phyloP scores from a whole-genome alignment of 2,888 invertebrate genomes.

The Diploptera punctata region DNA sequence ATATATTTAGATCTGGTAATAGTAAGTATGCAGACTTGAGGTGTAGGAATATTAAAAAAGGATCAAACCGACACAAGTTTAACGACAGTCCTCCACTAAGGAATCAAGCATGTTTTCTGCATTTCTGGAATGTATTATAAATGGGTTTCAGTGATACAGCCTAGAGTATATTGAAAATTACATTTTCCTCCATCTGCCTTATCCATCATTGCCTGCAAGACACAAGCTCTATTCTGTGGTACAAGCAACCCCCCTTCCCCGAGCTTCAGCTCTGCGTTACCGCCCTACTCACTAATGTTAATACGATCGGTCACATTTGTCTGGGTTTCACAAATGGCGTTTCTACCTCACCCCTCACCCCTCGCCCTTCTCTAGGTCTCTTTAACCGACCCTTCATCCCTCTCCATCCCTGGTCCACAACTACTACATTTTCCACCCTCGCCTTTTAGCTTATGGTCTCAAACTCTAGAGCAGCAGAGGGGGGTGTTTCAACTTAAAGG shows the following conservation, averaged over 20 bases:
- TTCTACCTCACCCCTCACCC: slow-evolving; percentile 1
- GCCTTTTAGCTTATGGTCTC: slow-evolving; percentile 30
- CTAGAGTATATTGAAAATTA: slow-evolving; percentile 10
- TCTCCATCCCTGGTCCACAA: background rate
- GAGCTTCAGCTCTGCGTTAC: background rate
- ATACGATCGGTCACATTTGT: slow-evolving; percentile 30
- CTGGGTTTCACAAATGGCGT: slow-evolving; percentile 26
- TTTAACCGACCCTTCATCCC: slow-evolving; percentile 1
- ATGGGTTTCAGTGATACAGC: background rate
- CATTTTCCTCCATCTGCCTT: background rate
- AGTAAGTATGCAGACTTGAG: too few species aligned
- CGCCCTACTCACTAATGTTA: slow-evolving; percentile 29
- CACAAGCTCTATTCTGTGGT: background rate
- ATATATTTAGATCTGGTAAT: too few species aligned
- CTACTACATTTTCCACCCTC: slow-evolving; percentile 20
- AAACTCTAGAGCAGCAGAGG: slow-evolving; percentile 2
- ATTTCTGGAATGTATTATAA: background rate
- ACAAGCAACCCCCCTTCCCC: background rate
- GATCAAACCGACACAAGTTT: too few species aligned
- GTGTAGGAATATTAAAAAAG: too few species aligned
- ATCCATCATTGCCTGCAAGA: slow-evolving; percentile 15
- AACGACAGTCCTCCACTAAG: too few species aligned
- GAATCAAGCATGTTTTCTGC: background rate
- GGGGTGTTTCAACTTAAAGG: background rate
- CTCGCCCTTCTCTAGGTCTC: background rate